Base-by-base conservation (phyloP, 2,797 vertebrate species). In the Micrastur ruficollis region DNA sequence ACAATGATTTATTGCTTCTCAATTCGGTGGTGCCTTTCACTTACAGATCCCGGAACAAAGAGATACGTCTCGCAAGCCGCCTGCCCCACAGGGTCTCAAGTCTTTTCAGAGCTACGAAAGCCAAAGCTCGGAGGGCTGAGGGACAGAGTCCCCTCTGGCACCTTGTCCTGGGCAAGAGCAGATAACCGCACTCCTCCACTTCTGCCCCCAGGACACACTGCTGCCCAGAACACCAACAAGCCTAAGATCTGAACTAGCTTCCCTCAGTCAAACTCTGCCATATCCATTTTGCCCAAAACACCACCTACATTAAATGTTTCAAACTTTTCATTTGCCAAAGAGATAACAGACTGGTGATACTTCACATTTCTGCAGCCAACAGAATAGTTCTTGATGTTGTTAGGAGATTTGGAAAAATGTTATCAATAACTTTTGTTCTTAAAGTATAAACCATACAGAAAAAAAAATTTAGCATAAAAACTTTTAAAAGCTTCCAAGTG, bases 401-500 rank as follows among this genome's bases (percentile, higher is more conserved):
- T 49, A 58, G 81, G 83, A 91, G 78, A 86, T 95, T 93, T 96
- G 93, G 93, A 72, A 84, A 89, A 86, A 89, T 7, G 46, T 89
- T 67, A 91, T 89, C 94, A 11, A 76, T 90, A 97, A 97, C 96
- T 98, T 98, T 95, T 93, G 95, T 93, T 93, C 94, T 94, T 91
- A 70, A 97, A 97, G 95, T 97, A 91, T 94, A 96, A 94, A 93
- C 79, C 89, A 91, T 82, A 94, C 34, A 56, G 72, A 31, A 68
- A 79, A 94, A 78, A 97, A 95, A 91, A 89, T 95, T 97, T 95
- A 94, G 74, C 93, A 96, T 95, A 96, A 97, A 97, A 98, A 98
- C 97, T 98, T 97, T 97, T 98, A 98, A 98, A 98, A 98, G 97
- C 98, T 97, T 96, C 94, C 95, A 97, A 97, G 97, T 97, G 96